Percentiles rank a stretch among this genome's conserved stretches.
Evolutionary conservation across 2,113 vertebrate genomes (phyloP).

Genomic region (Hemibagrus wyckioides): DNA sequence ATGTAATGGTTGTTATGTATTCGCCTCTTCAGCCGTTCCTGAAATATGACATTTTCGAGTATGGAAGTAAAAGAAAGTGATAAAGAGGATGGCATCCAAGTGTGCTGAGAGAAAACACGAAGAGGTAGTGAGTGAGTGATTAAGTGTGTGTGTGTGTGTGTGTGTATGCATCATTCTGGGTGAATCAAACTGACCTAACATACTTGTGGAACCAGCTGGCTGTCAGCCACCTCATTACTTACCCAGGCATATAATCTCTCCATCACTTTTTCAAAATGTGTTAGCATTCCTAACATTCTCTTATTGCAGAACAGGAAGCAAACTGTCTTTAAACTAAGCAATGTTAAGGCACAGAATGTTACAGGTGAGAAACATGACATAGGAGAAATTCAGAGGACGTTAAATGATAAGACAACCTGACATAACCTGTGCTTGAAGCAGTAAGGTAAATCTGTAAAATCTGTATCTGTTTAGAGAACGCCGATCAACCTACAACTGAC

Average conservation of each 20-base stretch:
- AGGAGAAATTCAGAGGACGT: not conserved
- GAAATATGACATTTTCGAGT: slow-evolving; percentile 27
- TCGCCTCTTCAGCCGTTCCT: slow-evolving; percentile 33
- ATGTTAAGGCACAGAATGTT: not conserved
- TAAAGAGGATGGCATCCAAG: slow-evolving; percentile 36
- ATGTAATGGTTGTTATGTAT: slow-evolving; percentile 7
- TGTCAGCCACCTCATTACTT: slow-evolving; percentile 53
- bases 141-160: too few relatives aligned
- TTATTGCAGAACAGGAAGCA: slow-evolving; percentile 26
- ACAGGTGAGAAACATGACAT: not conserved
- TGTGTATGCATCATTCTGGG: slow-evolving; percentile 21
- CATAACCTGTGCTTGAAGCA: not conserved
- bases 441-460: not conserved
- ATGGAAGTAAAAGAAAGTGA: slow-evolving; percentile 27
- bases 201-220: slow-evolving; percentile 42
- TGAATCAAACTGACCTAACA: slow-evolving; percentile 40
- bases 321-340: slow-evolving; percentile 27
- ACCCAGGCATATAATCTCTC: slow-evolving; percentile 39
- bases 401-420: not conserved
- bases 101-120: slow-evolving; percentile 30
- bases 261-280: slow-evolving; percentile 43
- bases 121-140: slow-evolving; percentile 16
- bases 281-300: slow-evolving; percentile 34
- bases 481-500: too few relatives aligned
- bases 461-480: too few relatives aligned